Conservation (phyloP, 2,113 vertebrate genomes). For the Onychorhynchus coronatus region DNA sequence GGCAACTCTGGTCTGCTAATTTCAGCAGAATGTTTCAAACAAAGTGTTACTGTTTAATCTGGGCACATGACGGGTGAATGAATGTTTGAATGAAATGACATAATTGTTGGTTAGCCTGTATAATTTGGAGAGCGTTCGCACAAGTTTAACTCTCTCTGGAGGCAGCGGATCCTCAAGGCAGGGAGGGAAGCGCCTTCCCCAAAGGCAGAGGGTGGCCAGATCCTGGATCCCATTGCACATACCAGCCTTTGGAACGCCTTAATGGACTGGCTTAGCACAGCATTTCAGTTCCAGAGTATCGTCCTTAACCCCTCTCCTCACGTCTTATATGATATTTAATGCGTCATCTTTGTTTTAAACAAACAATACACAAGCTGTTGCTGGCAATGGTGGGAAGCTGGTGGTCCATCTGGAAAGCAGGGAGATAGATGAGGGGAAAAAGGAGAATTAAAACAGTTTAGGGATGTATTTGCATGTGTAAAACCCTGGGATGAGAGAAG, state of each 20-base stretch:
- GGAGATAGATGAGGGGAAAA: constrained; percentile 75
- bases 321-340: constrained; percentile 87
- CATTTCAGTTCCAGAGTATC: constrained; percentile 13
- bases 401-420: constrained; percentile 88
- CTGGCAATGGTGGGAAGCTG: constrained; percentile 80
- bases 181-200: constrained; percentile 21
- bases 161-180: constrained; percentile 45
- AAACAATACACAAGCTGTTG: constrained; percentile 89
- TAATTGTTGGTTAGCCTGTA: constrained; percentile 77
- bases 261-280: background rate
- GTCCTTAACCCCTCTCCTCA: constrained; percentile 66
- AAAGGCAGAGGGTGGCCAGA: background rate
- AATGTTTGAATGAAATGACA: constrained; percentile 81
- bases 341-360: constrained; percentile 92
- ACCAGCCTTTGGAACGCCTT: background rate
- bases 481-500: constrained; percentile 56
- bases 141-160: constrained; percentile 72
- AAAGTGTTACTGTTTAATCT: constrained; percentile 80
- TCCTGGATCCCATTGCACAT: constrained; percentile 4
- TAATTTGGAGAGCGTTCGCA: constrained; percentile 74
- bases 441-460: constrained; percentile 73
- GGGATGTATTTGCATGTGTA: constrained; percentile 71
- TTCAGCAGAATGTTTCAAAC: constrained; percentile 77
- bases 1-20: constrained; percentile 76
- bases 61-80: constrained; percentile 77